These are phyloP conservation scores for Dallia pectoralis DNA, from an alignment of 2,797 vertebrate genomes.

Conservation along the genomic window DNA sequence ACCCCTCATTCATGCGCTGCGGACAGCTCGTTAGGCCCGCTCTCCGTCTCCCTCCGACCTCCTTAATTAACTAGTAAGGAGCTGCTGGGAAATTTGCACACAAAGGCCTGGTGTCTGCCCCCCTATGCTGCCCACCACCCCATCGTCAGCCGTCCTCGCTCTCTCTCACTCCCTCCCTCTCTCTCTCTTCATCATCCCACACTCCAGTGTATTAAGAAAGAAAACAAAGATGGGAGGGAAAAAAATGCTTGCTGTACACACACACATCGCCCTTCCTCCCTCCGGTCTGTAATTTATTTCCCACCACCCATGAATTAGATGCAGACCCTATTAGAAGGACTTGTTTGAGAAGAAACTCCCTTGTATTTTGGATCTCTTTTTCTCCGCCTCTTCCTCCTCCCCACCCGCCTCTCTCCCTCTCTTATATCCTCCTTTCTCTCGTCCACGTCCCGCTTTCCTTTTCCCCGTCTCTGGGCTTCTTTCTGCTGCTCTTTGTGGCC, in stretches of 20 bases:
- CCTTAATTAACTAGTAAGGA: slow-evolving; percentile 95
- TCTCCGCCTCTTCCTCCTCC: slow-evolving; percentile 11
- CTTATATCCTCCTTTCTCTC: slow-evolving; percentile 34
- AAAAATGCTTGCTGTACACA: slow-evolving; percentile 34
- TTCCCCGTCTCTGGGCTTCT: slow-evolving; percentile 46
- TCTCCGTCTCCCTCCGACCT: slow-evolving; percentile 78
- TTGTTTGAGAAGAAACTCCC: slow-evolving; percentile 81
- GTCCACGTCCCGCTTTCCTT: slow-evolving; percentile 50
- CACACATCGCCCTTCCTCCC: slow-evolving; percentile 40
- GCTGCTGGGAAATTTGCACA: slow-evolving; percentile 99
- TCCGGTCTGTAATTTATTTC: slow-evolving; percentile 35
- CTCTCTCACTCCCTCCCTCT: slow-evolving; percentile 20
- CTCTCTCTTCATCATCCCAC: slow-evolving; percentile 20
- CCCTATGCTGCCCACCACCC: slow-evolving; percentile 53
- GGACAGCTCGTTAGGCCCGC: slow-evolving; percentile 87
- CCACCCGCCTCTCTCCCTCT: slow-evolving; percentile 29
- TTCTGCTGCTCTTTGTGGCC: slow-evolving; percentile 59
- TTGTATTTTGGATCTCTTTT: slow-evolving; percentile 55
- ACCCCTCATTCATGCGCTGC: slow-evolving; percentile 89
- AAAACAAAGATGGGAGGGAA: slow-evolving; percentile 59
- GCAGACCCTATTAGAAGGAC: slow-evolving; percentile 82
- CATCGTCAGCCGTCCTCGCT: not conserved
- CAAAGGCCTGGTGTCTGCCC: slow-evolving; percentile 84
- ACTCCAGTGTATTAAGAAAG: slow-evolving; percentile 17
- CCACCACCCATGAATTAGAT: slow-evolving; percentile 55